These are phyloP conservation scores for Tetramorium bicarinatum DNA, from an alignment of 2,888 invertebrate species.

Conservation along the genomic window DNA sequence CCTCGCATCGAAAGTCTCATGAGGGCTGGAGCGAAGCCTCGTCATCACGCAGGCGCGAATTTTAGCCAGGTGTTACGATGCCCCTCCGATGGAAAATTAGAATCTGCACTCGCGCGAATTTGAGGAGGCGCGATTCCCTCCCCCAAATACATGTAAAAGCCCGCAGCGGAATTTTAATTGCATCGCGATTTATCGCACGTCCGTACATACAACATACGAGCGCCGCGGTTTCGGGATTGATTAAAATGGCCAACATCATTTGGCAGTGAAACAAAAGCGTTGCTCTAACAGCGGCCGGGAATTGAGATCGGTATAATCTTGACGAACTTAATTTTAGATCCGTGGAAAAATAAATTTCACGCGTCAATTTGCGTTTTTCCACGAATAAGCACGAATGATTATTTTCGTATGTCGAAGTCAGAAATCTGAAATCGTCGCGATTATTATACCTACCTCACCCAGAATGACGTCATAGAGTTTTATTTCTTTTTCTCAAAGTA, in stretches of 20 bases:
- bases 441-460: background rate
- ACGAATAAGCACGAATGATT: background rate
- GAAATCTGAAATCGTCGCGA: slow-evolving; percentile 7
- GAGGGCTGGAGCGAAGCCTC: slow-evolving; percentile 63
- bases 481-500: background rate
- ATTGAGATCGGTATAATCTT: background rate
- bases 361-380: background rate
- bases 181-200: slow-evolving; percentile 30
- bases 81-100: slow-evolving; percentile 61
- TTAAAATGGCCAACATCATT: background rate
- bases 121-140: slow-evolving; percentile 26
- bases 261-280: slow-evolving; percentile 5
- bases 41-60: slow-evolving; percentile 81
- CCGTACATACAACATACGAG: no score
- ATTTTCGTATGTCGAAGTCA: slow-evolving; percentile 20
- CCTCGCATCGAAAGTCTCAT: slow-evolving; percentile 73
- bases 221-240: slow-evolving; percentile 12
- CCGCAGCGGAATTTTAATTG: slow-evolving; percentile 33
- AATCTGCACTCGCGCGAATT: slow-evolving; percentile 27
- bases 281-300: background rate
- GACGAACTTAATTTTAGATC: background rate
- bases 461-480: background rate
- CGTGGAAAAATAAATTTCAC: slow-evolving; percentile 16
- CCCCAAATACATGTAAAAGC: slow-evolving; percentile 20
- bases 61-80: slow-evolving; percentile 80